Evolutionary conservation across 2,888 invertebrate genomes (phyloP), one percentile per base, ranked within the genome.

Genomic region (Halictus quadricinctus): DNA sequence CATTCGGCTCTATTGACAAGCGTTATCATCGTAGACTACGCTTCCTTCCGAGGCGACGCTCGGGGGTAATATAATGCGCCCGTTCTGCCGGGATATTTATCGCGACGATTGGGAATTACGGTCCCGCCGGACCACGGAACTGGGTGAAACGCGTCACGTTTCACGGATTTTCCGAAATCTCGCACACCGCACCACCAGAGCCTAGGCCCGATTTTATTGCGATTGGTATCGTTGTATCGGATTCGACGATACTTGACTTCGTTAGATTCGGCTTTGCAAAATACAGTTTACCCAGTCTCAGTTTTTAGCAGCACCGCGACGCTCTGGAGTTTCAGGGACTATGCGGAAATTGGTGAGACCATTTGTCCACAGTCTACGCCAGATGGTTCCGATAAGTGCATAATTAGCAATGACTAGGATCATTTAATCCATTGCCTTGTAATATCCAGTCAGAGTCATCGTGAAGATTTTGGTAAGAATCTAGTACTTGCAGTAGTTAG

Each of bases 41-140:
- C 36, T 36, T 36, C 36, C 6, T 25, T 7, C 41, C 46, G 15
- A 66, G 29, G 36, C 36, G 50, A 54, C 46, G 77, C n/a, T 18
- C 50, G 6, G 10, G 50, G 54, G 4, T 29, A 46, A 64, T 69
- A 36, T 48, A 73, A 46, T 6, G 83, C 60, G 54, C 2, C 66
- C 48, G 58, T 72, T 72, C 76, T 6, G 12, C 50, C 21, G 66
- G 48, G 15, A 73, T 43, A 48, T 73, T 83, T 76, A 15, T 58
- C 73, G 73, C 7, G 48, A 69, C 76, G 58, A 54, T 73, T 48
- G 69, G 76, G 66, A 76, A 69, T 76, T 54, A 64, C 43, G 25
- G 60, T 58, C 29, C 48, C 66, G 18, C 7, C 25, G 72, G 41
- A 15, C 2, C 5, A 70, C 10, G 72, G 43, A 18, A 76, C 76